Evolutionary conservation across 2,113 vertebrate genomes (phyloP), one percentile per base, ranked within the genome.

Genomic region (Mirounga angustirostris): DNA sequence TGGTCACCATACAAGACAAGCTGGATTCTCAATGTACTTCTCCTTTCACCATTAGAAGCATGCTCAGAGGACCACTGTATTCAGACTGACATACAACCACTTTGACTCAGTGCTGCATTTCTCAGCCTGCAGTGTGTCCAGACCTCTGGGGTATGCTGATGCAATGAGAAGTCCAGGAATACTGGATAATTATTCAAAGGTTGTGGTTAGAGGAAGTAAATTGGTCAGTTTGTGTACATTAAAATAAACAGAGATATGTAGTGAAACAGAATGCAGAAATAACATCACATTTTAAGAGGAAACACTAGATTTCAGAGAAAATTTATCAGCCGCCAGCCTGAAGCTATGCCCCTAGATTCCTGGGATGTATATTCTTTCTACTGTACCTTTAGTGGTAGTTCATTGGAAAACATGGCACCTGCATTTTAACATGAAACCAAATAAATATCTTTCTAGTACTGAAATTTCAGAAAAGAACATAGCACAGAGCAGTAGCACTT

Each of bases 371-470:
- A 36, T 81, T 87, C 11, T 85, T 69, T 54, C 40, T 46, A 43
- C 19, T n/a, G 14, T 81, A 19, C 24, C 24, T 54, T 30, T 78
- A 85, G 24, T 56, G 11, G 15, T 16, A 54, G 46, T 74, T 82
- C 79, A 61, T 43, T 56, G 59, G 52, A 67, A 95, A 93, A 54
- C 28, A 86, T 46, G 7, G 50, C 14, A 56, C 80, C 85, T 91
- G 5, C 36, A 89, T 91, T 93, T 96, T 91, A 86, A 82, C 18
- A 58, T 74, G 26, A 97, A 93, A 71, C 4, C 6, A 85, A 52
- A 89, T 56, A 89, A 92, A 69, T 14, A 4, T 40, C 30, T 33
- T 67, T 89, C 52, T 74, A 79, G n/a, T 65, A 91, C 13, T 78
- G 21, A 18, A 73, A 79, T 96, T 89, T 82, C 24, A 63, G 46